Evolutionary conservation across 2,113 vertebrate genomes (phyloP), one percentile per base, ranked within the genome.

Genomic region (Piliocolobus tephrosceles): DNA sequence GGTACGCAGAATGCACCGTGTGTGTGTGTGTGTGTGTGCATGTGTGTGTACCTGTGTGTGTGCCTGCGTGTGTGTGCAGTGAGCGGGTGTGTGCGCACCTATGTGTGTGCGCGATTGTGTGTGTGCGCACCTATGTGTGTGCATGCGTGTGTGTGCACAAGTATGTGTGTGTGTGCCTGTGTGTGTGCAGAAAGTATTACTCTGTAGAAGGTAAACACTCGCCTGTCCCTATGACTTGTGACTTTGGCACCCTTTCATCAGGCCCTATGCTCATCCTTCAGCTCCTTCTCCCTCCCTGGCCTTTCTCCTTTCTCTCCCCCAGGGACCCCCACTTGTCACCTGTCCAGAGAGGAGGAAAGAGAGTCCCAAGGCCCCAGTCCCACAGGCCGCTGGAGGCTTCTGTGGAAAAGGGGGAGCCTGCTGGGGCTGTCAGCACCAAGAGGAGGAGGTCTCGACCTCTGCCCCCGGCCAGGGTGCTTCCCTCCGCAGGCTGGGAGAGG

Each of bases 1-100:
- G 6, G 32, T 78, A 3, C 61, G 68, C 47, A 16, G 0, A 7
- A 18, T 0, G 40, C 38, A 6, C 12, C 5, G 12, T 38, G 16
- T 38, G 47, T 40, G 61, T 12, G 27, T 5, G 27, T 30, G 27
- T 10, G 58, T 30, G 12, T 14, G 27, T 13, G 25, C 25, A 27
- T 64, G 27, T 0, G 61, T 30, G 61, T 30, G 27, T 64, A 13
- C 61, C 61, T 64, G 27, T 32, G 58, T 58, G 23, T 57, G 61
- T 64, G 30, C 27, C 10, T 61, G 23, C 8, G 20, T 58, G 57
- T 58, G 61, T 30, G 27, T 1, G 30, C 61, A 55, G 52, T 55
- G 11, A 30, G 25, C 58, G 25, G 2, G 27, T 12, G 25, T 30
- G 13, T 6, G 30, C 30, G 61, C 61, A 64, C 30, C 61, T 64